These are phyloP conservation scores for Oscheius sp. DNA, from an alignment of 2,888 invertebrate species.

Conservation along the genomic window DNA sequence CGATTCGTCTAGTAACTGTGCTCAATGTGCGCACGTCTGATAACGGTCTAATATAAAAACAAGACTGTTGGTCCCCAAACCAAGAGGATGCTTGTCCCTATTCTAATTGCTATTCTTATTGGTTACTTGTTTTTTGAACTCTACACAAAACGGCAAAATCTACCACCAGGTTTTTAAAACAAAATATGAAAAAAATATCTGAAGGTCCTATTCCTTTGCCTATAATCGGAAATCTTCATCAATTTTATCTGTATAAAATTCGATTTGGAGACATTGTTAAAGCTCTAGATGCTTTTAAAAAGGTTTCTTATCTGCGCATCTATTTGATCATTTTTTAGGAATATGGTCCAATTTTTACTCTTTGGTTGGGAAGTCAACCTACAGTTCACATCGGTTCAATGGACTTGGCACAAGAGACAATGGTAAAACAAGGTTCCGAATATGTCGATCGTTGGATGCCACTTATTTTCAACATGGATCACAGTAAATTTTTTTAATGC, in stretches of 20 bases:
- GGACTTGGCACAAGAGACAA: constrained; percentile 39
- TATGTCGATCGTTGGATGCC: constrained; percentile 24
- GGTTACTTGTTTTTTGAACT: background rate
- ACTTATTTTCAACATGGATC: constrained; percentile 2
- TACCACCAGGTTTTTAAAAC: constrained; percentile 8
- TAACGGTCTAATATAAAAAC: too few species aligned
- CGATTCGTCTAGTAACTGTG: too few species aligned
- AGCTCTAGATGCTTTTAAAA: constrained; percentile 28
- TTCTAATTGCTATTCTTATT: background rate
- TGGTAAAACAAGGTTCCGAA: constrained; percentile 19
- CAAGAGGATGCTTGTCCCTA: background rate
- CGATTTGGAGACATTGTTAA: constrained; percentile 30
- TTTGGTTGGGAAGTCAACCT: constrained; percentile 46
- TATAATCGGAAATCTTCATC: constrained; percentile 37
- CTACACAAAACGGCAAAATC: background rate
- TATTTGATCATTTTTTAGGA: constrained; percentile 8
- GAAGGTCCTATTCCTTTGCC: constrained; percentile 39
- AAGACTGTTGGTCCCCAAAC: too few species aligned
- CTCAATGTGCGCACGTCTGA: too few species aligned
- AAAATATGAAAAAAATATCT: background rate
- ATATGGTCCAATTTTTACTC: constrained; percentile 43
- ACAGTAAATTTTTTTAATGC: too few species aligned
- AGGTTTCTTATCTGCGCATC: too few species aligned
- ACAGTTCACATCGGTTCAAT: constrained; percentile 42
- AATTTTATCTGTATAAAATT: constrained; percentile 30